These are phyloP conservation scores for Desoria tigrina DNA, from an alignment of 2,888 invertebrate genomes.

Conservation along the genomic window DNA sequence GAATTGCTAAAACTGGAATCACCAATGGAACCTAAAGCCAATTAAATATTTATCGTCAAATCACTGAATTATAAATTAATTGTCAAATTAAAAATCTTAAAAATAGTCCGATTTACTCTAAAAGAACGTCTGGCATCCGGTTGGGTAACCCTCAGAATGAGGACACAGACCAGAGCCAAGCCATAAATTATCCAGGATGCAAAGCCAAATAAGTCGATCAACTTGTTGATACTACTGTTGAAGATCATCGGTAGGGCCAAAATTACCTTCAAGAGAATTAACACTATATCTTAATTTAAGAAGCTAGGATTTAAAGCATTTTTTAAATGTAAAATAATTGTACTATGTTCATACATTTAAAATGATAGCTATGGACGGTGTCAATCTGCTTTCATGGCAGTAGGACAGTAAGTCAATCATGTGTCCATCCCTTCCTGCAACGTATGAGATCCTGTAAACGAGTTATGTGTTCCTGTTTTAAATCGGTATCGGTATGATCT, in stretches of 20 bases:
- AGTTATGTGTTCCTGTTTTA: not conserved
- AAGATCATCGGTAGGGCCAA: conserved; percentile 88
- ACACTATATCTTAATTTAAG: not conserved
- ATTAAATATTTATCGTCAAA: conserved; percentile 43
- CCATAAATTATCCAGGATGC: conserved; percentile 98
- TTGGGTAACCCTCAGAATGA: conserved; percentile 87
- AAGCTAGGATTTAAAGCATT: not conserved
- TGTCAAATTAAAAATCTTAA: too few species aligned
- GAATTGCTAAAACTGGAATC: conserved; percentile 57
- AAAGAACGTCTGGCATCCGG: conserved; percentile 89
- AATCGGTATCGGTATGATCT: not conserved
- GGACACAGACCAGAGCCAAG: conserved; percentile 85
- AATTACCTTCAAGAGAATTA: conserved; percentile 55
- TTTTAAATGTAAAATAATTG: conserved; percentile 54
- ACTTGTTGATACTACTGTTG: conserved; percentile 86
- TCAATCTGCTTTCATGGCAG: conserved; percentile 84
- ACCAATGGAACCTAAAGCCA: conserved; percentile 56
- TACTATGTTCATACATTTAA: conserved; percentile 72
- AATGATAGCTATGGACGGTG: conserved; percentile 89
- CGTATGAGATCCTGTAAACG: conserved; percentile 75
- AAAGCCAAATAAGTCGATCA: conserved; percentile 97
- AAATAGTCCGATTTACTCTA: too few species aligned
- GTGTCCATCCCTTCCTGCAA: conserved; percentile 90
- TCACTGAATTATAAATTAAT: not conserved
- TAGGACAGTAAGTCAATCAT: conserved; percentile 85